Evolutionary conservation across 2,113 vertebrate genomes (phyloP).

Genomic region (Myodes glareolus): DNA sequence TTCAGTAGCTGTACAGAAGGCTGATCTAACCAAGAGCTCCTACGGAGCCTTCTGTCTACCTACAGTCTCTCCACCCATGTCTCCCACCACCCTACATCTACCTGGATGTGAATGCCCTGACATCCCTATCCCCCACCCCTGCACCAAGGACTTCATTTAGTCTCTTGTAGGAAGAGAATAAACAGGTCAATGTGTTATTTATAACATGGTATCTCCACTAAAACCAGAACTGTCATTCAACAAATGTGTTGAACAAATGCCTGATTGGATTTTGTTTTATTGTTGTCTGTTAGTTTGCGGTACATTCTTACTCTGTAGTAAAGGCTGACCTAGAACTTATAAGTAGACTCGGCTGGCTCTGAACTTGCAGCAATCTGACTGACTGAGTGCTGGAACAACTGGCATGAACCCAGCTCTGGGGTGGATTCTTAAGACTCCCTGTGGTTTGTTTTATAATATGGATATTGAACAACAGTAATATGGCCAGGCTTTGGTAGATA

Average conservation of each 20-base stretch:
- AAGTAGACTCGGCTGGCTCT: background rate
- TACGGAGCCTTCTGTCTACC: background rate
- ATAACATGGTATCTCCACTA: background rate
- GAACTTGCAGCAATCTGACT: background rate
- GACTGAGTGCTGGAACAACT: background rate
- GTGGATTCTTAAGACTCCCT: background rate
- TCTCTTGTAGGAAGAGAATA: background rate
- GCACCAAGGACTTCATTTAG: background rate
- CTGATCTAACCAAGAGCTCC: background rate
- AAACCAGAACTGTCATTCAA: background rate
- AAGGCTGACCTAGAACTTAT: background rate
- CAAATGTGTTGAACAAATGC: background rate
- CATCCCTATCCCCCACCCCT: background rate
- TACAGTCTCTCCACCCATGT: background rate
- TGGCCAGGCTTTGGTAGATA: background rate
- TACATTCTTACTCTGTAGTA: background rate
- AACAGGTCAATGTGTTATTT: background rate
- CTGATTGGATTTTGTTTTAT: background rate
- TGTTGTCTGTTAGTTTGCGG: background rate
- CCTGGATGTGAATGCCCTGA: background rate
- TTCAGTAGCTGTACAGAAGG: conserved; percentile 30
- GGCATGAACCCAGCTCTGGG: too few species aligned
- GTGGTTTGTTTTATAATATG: background rate
- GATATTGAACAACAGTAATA: background rate
- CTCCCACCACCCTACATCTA: background rate